Percentiles rank a stretch among this genome's conserved stretches.
Conservation (phyloP, 2,113 vertebrate species). For the Semnopithecus entellus region DNA sequence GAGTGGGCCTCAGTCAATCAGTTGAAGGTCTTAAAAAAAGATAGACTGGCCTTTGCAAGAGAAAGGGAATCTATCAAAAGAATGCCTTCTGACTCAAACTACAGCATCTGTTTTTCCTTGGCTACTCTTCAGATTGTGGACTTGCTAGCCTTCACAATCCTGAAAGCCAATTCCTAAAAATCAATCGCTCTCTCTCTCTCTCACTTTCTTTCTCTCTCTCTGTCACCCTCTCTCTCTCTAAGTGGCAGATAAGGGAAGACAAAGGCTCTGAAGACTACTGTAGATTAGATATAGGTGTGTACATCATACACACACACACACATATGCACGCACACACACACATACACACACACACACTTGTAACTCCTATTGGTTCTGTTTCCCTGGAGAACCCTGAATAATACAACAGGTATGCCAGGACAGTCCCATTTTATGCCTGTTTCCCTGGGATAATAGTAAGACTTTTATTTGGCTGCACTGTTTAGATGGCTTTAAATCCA, state of each 20-base stretch:
- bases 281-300: not conserved
- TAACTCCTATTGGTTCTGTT: not conserved
- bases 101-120: not conserved
- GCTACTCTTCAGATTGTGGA: not conserved
- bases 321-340: fast-evolving
- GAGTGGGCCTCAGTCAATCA: not conserved
- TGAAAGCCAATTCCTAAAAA: not conserved
- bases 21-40: not conserved
- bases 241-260: not conserved
- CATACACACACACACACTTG: not conserved
- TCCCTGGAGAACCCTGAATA: not conserved
- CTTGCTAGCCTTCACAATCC: not conserved
- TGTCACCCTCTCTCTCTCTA: not conserved
- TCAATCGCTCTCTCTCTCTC: not conserved
- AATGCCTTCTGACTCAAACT: not conserved
- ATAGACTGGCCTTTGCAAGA: not conserved
- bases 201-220: not conserved
- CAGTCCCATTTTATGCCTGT: not conserved
- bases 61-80: not conserved
- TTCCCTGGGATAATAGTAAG: not conserved
- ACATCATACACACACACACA: not conserved
- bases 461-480: not conserved
- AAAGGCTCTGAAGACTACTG: not conserved
- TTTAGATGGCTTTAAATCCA: not conserved
- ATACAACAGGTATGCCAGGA: not conserved